Evolutionary conservation across 2,797 vertebrate genomes (phyloP).

Genomic region (Mareca strepera): DNA sequence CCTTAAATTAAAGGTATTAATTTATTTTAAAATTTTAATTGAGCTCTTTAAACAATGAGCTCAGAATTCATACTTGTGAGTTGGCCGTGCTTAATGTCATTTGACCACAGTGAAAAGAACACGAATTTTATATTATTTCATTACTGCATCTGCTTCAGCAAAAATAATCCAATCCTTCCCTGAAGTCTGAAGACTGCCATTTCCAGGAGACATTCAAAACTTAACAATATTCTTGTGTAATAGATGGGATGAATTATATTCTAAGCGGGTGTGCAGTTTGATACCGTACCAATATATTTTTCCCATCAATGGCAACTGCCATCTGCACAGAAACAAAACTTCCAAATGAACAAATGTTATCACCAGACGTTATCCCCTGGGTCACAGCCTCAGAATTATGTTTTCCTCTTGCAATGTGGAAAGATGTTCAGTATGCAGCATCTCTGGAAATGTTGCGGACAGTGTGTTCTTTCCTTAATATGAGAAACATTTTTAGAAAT

Average conservation of each 20-base stretch:
- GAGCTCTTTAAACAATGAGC: not conserved
- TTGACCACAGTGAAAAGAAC: not conserved
- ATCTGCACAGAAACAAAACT: slow-evolving; percentile 34
- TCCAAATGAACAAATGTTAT: slow-evolving; percentile 65
- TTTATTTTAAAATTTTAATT: not conserved
- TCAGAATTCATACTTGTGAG: not conserved
- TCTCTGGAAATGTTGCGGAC: not conserved
- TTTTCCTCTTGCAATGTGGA: slow-evolving; percentile 37
- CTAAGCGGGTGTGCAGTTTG: slow-evolving; percentile 27
- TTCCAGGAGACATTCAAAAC: slow-evolving; percentile 5
- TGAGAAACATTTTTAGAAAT: not conserved
- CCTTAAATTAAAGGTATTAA: not conserved
- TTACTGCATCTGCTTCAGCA: not conserved
- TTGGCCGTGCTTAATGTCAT: not conserved
- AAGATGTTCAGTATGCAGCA: not conserved
- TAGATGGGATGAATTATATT: not conserved
- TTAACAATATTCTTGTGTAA: slow-evolving; percentile 24
- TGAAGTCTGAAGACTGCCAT: not conserved
- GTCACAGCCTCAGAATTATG: slow-evolving; percentile 22
- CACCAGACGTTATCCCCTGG: slow-evolving; percentile 55
- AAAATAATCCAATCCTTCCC: not conserved
- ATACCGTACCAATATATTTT: not conserved
- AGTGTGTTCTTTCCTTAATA: not conserved
- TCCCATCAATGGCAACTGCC: slow-evolving; percentile 41
- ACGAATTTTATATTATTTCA: not conserved